Percentiles rank a stretch among this genome's conserved stretches.
Evolutionary conservation across 2,888 invertebrate species (phyloP).

Genomic region (Entomobrya multifasciata): DNA sequence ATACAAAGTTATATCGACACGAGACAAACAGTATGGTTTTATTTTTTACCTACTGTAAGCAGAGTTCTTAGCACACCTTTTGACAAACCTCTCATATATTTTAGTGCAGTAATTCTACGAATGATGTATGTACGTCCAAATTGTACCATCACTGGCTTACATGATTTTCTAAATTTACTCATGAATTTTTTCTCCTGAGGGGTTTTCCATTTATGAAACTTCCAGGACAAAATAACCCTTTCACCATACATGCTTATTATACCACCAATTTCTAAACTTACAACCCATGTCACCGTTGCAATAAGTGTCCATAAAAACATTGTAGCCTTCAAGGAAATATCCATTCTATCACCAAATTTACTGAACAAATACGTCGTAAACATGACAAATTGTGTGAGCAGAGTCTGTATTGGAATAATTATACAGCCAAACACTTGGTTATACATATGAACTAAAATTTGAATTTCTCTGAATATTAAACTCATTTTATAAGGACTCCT

Average conservation of each 20-base stretch:
- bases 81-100: not conserved
- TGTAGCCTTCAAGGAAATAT: no score
- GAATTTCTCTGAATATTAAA: no score
- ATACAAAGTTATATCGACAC: no score
- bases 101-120: not conserved
- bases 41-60: no score
- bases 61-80: slow-evolving; percentile 21
- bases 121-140: not conserved
- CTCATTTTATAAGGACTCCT: no score
- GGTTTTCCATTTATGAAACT: slow-evolving; percentile 7
- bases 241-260: not conserved
- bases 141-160: slow-evolving; percentile 9
- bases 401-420: slow-evolving; percentile 4
- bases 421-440: not conserved
- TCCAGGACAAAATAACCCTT: not conserved
- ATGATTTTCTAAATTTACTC: slow-evolving; percentile 34
- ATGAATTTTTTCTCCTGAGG: not conserved
- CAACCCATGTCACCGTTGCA: no score
- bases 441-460: not conserved
- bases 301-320: no score
- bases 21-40: no score
- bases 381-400: not conserved
- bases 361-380: no score
- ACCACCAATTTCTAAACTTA: not conserved
- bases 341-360: no score